Evolutionary conservation across 2,797 vertebrate species (phyloP), one percentile per base, ranked within the genome.

Genomic region (Acanthiza pusilla): DNA sequence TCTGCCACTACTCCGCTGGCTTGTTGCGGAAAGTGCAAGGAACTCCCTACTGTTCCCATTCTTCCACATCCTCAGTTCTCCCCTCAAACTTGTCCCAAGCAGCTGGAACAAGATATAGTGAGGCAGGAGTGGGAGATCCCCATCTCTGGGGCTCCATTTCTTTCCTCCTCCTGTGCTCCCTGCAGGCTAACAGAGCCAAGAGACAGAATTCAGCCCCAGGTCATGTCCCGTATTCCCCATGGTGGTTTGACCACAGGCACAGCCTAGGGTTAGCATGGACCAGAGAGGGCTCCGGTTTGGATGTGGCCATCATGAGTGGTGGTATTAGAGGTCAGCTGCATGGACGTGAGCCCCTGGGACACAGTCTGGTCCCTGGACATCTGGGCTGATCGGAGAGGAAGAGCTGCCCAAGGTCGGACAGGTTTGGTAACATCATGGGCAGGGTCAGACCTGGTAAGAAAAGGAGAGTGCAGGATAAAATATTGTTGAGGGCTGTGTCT

Each of bases 141-240:
- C 17, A 10, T 20, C 13, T 29, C 32, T 60, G 18, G 19, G 19
- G 8, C 4, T 73, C 27, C 13, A 27, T 62, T 94, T 92, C 45
- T 54, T 91, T 63, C 43, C 40, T 58, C 5, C 20, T 68, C 16
- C 23, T 42, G n/a, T 51, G n/a, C 11, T 77, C 20, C 36, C 73
- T 73, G 47, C n/a, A 89, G 55, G 26, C 10, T 70, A 67, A 29
- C 16, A 50, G 13, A 20, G 20, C 13, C 19, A 60, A 60, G 55
- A 84, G 32, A 45, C 7, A 4, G 27, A 65, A 7, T 32, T 80
- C 60, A 77, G 11, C 13, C 13, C 13, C 27, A 55, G 34, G 16
- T 77, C 45, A 17, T 34, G 11, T 10, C 16, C 58, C 42, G 18
- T 0, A 3, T 5, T 15, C 32, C 21, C 0, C 0, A 0, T 5